phyloP scores from a whole-genome alignment of 2,888 invertebrate genomes.

The Tenthredo mesomela region DNA sequence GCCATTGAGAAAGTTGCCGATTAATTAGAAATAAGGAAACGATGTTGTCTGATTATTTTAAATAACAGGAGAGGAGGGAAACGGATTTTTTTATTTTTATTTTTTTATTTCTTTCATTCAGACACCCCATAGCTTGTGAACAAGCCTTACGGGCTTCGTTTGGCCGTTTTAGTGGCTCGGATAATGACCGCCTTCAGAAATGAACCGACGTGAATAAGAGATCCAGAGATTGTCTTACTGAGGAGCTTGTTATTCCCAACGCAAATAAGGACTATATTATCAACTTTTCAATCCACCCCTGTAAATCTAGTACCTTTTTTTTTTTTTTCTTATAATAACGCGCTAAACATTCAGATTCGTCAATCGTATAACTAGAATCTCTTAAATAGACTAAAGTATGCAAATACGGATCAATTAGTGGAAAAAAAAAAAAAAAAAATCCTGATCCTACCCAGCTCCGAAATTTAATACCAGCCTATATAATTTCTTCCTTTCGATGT shows the following conservation, averaged over 20 bases:
- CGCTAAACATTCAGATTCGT: not conserved
- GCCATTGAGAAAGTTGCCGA: not conserved
- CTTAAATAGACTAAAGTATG: not conserved
- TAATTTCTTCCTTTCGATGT: not conserved
- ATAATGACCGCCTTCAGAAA: constrained; percentile 25
- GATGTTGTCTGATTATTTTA: constrained; percentile 32
- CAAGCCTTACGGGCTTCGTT: constrained; percentile 1
- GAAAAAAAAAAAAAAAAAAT: not conserved
- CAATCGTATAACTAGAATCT: not conserved
- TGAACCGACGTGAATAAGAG: constrained; percentile 4
- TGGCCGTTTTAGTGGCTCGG: constrained; percentile 29
- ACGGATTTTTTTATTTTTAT: not conserved
- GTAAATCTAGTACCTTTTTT: not conserved
- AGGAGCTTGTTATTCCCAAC: not conserved
- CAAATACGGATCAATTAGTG: not conserved
- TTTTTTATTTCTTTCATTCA: not conserved
- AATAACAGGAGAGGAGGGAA: not conserved
- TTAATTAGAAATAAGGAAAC: not conserved
- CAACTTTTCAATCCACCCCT: not conserved
- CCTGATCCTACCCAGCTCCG: not conserved
- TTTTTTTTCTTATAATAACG: not conserved
- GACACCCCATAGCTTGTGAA: constrained; percentile 24
- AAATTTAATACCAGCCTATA: not conserved
- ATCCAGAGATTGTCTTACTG: constrained; percentile 9
- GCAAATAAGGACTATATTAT: constrained; percentile 7